Evolutionary conservation across 2,888 invertebrate genomes (phyloP).

Genomic region (Heteropelma amictum): DNA sequence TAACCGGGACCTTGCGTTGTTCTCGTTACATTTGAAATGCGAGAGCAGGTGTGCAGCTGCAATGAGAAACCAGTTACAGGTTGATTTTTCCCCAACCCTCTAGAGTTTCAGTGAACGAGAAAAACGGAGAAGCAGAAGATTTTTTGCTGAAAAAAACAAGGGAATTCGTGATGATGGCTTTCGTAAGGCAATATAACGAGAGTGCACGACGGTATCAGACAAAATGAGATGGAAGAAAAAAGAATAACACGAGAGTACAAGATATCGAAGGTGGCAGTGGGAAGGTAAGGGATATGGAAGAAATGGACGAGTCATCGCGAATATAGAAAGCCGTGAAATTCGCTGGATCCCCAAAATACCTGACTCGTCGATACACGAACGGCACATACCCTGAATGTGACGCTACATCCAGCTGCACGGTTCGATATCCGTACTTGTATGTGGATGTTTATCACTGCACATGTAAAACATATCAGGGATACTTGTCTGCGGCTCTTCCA

Average conservation of each 20-base stretch:
- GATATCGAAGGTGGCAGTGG: neutral
- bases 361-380: slow-evolving; percentile 17
- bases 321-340: slow-evolving; percentile 35
- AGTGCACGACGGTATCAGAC: neutral
- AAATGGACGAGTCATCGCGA: slow-evolving; percentile 18
- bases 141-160: neutral
- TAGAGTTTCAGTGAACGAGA: too few species aligned
- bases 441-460: neutral
- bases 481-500: neutral
- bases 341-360: slow-evolving; percentile 35
- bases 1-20: neutral
- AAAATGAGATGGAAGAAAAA: slow-evolving; percentile 3
- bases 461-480: neutral
- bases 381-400: neutral
- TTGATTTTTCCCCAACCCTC: neutral
- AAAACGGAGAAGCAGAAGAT: too few species aligned
- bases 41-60: slow-evolving; percentile 26
- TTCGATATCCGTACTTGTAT: neutral
- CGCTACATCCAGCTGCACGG: neutral
- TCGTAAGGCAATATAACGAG: neutral
- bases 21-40: neutral
- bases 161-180: neutral
- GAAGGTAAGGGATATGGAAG: neutral
- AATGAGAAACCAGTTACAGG: slow-evolving; percentile 24
- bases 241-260: neutral